phyloP scores from a whole-genome alignment of 1,140 invertebrate species.

The Pseudomyrmex cubaensis region DNA sequence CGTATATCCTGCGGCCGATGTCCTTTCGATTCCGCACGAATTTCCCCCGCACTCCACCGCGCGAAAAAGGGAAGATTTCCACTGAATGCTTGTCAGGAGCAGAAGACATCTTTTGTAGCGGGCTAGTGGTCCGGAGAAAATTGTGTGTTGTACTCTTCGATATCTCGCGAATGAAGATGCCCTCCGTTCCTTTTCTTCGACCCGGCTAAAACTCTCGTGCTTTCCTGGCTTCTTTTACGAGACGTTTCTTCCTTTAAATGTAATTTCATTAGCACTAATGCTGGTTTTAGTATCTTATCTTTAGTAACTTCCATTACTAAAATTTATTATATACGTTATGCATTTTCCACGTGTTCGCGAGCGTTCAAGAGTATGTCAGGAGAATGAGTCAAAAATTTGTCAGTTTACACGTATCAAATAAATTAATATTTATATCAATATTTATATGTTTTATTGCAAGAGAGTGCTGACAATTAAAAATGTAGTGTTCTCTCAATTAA shows the following conservation, averaged over 20 bases:
- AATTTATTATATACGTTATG: not conserved
- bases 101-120: conserved; percentile 84
- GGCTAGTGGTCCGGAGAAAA: conserved; percentile 83
- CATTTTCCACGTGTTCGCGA: not conserved
- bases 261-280: conserved; percentile 47
- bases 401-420: not conserved
- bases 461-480: no score
- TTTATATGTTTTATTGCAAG: no score
- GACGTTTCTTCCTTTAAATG: conserved; percentile 52
- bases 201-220: conserved; percentile 11
- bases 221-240: conserved; percentile 24
- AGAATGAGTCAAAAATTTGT: not conserved
- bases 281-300: conserved; percentile 11
- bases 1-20: conserved; percentile 62
- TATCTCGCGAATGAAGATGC: conserved; percentile 76
- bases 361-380: not conserved
- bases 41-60: conserved; percentile 50
- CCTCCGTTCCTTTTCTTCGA: conserved; percentile 48
- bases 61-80: conserved; percentile 44
- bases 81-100: conserved; percentile 84
- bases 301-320: conserved; percentile 4
- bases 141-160: conserved; percentile 81
- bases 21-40: conserved; percentile 67
- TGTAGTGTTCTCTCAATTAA: no score
- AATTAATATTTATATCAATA: no score